phyloP scores from a whole-genome alignment of 2,113 vertebrate genomes.

The Falcunculus frontatus region DNA sequence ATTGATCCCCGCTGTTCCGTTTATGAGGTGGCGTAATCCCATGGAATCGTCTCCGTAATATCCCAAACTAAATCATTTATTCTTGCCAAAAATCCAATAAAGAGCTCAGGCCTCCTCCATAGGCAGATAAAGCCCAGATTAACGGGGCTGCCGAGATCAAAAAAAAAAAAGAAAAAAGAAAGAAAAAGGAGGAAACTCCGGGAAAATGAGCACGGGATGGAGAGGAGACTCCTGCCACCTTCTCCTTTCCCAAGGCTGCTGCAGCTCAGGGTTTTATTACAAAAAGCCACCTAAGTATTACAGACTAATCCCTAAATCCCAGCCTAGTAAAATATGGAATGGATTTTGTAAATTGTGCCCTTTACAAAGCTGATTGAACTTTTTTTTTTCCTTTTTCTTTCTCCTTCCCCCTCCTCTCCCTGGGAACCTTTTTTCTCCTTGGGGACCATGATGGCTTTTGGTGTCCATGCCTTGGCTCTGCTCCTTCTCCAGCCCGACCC shows the following conservation, averaged over 20 bases:
- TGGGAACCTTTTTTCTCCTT: neutral
- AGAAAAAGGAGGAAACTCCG: constrained; percentile 28
- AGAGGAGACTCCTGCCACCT: constrained; percentile 65
- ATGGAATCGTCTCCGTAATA: constrained; percentile 59
- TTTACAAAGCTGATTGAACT: constrained; percentile 86
- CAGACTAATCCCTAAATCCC: constrained; percentile 84
- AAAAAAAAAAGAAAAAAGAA: neutral
- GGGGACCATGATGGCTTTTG: neutral
- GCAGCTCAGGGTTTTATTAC: constrained; percentile 76
- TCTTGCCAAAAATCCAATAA: constrained; percentile 81
- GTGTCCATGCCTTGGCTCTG: neutral
- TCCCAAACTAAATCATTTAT: constrained; percentile 77
- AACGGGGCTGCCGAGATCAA: constrained; percentile 65
- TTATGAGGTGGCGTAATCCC: constrained; percentile 67
- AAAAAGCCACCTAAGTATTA: constrained; percentile 83
- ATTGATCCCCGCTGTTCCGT: constrained; percentile 65
- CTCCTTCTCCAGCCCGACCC: neutral
- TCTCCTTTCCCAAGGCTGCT: constrained; percentile 72
- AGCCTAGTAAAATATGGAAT: constrained; percentile 80
- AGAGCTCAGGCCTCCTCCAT: constrained; percentile 77
- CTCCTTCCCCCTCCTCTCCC: neutral
- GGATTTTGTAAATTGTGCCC: constrained; percentile 87
- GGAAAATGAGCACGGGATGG: constrained; percentile 57
- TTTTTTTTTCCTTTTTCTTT: constrained; percentile 9
- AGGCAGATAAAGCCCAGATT: constrained; percentile 79